These are phyloP conservation scores for Hyles lineata DNA, from an alignment of 2,888 invertebrate species.

Conservation along the genomic window DNA sequence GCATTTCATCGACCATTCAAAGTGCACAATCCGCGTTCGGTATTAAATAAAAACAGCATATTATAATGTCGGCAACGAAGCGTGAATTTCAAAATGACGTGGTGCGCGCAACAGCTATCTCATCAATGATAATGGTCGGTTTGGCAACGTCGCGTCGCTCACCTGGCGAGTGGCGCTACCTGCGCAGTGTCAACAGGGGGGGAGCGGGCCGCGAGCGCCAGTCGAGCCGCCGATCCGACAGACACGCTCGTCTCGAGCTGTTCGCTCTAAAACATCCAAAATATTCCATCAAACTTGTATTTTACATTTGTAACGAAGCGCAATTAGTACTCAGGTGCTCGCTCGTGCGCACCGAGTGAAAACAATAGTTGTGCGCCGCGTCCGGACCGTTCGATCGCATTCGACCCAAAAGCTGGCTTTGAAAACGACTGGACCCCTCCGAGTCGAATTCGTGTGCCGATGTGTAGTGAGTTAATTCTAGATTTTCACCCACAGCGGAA, in stretches of 20 bases:
- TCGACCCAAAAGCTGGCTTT: constrained; percentile 38
- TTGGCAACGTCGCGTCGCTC: constrained; percentile 82
- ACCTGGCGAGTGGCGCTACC: constrained; percentile 81
- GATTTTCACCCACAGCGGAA: constrained; percentile 82
- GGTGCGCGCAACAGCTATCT: constrained; percentile 72
- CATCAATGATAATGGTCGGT: constrained; percentile 82
- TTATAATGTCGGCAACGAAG: constrained; percentile 65
- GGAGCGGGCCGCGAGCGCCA: constrained; percentile 67
- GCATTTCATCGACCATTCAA: constrained; percentile 56
- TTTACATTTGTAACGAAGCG: constrained; percentile 46
- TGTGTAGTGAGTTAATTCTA: constrained; percentile 79
- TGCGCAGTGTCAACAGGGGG: constrained; percentile 83
- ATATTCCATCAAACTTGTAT: constrained; percentile 61
- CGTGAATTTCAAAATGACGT: constrained; percentile 67
- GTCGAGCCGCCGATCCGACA: constrained; percentile 75
- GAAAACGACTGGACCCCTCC: constrained; percentile 48
- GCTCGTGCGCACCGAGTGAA: constrained; percentile 53
- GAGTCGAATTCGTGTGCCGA: constrained; percentile 65
- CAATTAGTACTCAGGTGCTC: constrained; percentile 48
- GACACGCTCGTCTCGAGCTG: constrained; percentile 68
- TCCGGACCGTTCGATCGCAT: constrained; percentile 50
- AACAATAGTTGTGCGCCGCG: constrained; percentile 47
- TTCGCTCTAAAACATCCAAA: constrained; percentile 51
- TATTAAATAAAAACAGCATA: constrained; percentile 55
- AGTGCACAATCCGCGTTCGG: constrained; percentile 44